Evolutionary conservation across 2,113 vertebrate genomes (phyloP).

Genomic region (Alouatta palliata): DNA sequence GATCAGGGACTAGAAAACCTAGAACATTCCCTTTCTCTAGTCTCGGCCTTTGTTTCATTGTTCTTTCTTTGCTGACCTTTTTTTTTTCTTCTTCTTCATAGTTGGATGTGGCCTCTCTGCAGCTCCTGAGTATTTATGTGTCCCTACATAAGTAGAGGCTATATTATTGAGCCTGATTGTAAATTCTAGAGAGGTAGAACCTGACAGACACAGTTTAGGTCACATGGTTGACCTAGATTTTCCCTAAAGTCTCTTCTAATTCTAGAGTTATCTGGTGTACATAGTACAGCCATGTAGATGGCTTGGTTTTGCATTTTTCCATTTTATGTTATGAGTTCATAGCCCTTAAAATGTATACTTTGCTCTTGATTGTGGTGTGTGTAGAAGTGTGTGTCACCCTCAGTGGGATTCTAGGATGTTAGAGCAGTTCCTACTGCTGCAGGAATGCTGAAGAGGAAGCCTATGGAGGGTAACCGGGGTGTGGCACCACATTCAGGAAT

Average conservation of each 20-base stretch:
- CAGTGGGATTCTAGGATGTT: not conserved
- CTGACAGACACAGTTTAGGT: not conserved
- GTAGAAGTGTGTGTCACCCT: not conserved
- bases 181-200: not conserved
- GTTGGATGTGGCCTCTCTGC: not conserved
- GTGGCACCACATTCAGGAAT: not conserved
- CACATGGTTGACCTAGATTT: not conserved
- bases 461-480: not conserved
- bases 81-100: not conserved
- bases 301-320: slow-evolving; percentile 27
- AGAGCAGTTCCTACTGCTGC: not conserved
- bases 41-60: not conserved
- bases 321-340: not conserved
- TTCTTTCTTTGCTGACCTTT: not conserved
- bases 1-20: not conserved
- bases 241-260: not conserved
- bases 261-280: not conserved
- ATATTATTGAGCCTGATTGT: slow-evolving; percentile 12
- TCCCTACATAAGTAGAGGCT: not conserved
- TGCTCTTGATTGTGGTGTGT: not conserved
- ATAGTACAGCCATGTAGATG: not conserved
- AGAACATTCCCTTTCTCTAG: not conserved
- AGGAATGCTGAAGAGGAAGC: not conserved
- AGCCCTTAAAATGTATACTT: not conserved
- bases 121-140: not conserved